Base-by-base conservation (phyloP, 2,113 vertebrate species). In the Apteryx owenii region DNA sequence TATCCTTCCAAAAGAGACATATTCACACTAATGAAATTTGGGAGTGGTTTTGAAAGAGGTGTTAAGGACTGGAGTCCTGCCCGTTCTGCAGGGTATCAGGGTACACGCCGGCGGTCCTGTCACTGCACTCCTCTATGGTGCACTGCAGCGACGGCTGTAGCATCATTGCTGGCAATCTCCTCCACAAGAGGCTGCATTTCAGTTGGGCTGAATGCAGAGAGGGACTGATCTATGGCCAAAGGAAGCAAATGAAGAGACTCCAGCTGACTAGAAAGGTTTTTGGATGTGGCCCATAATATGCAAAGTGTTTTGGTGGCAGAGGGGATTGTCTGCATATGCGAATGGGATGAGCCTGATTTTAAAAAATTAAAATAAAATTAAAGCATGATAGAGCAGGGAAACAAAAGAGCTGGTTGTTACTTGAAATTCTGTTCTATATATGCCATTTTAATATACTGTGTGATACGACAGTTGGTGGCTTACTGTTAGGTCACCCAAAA, bases 61-160 rank as follows among this genome's bases (percentile, higher is more conserved):
- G 6, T 33, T 66, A 13, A 76, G 65, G 42, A 73, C 8, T 46
- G 60, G 68, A 83, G 36, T 23, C 36, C 36, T 46, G 10, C 26
- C 73, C 61, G n/a, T 75, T 26, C 65, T 84, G 56, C 38, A 36
- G 62, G 28, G 17, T 18, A 44, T 20, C 42, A 2, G 0, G 19
- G 46, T 62, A 3, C 1, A 31, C 29, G 56, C 40, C 60, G 46
- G 44, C 22, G 58, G 22, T 28, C 1, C 0, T 1, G 1, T 11
- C 40, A 44, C 54, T 31, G 31, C 58, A 62, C 85, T 73, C 28
- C 79, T 73, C 4, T 25, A 29, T 0, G 0, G 60, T 60, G 23
- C 62, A 38, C 48, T 86, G 50, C 40, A 85, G 44, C 1, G 0
- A 62, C 29, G 29, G 23, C 38, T 58, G 3, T 5, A n/a, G 31